Conservation (phyloP, 2,113 vertebrate genomes). For the Haemorhous mexicanus region DNA sequence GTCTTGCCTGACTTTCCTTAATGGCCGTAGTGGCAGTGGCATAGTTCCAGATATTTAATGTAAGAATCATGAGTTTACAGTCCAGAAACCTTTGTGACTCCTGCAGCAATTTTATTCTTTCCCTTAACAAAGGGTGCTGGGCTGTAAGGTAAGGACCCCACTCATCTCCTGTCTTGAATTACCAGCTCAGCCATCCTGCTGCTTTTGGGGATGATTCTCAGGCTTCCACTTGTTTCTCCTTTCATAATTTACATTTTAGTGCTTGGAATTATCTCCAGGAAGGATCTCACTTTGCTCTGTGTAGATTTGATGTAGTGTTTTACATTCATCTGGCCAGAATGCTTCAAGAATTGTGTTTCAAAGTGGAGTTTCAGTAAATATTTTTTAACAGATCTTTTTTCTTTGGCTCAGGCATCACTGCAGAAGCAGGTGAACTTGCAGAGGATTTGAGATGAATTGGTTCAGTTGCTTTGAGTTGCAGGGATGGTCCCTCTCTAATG, state of each 20-base stretch:
- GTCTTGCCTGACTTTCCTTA: background rate
- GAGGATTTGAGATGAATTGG: background rate
- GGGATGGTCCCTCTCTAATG: background rate
- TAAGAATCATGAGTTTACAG: background rate
- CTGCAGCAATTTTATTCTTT: background rate
- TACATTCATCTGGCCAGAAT: background rate
- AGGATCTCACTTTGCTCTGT: background rate
- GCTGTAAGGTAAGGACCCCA: background rate
- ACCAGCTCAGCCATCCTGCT: background rate
- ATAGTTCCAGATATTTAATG: background rate
- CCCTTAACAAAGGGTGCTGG: rapidly evolving
- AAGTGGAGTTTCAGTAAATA: background rate
- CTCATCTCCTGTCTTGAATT: background rate
- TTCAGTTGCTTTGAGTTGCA: background rate
- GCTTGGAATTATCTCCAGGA: background rate
- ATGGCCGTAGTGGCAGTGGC: background rate
- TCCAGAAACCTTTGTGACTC: background rate
- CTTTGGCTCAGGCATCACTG: background rate
- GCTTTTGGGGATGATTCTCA: background rate
- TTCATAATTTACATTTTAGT: background rate
- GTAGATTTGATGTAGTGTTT: background rate
- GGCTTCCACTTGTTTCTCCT: background rate
- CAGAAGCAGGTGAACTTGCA: background rate
- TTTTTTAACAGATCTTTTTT: background rate
- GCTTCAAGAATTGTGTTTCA: background rate